Percentiles rank a stretch among this genome's conserved stretches.
These are phyloP conservation scores for Nymphalis polychloros DNA, from an alignment of 2,888 invertebrate species.

Conservation along the genomic window DNA sequence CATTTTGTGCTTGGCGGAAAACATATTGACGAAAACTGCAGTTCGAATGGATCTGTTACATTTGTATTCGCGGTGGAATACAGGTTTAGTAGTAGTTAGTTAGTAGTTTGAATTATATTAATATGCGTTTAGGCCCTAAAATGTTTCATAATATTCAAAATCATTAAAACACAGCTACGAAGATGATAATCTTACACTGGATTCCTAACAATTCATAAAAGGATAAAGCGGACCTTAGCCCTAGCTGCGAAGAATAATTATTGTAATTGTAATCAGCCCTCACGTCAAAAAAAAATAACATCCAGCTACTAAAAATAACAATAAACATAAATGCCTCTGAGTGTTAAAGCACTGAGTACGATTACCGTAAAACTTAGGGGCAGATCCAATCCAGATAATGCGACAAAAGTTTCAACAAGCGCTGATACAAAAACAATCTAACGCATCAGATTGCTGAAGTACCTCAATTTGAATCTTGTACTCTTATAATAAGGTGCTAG, in stretches of 20 bases:
- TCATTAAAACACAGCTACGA: neutral
- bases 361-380: slow-evolving; percentile 71
- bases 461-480: slow-evolving; percentile 33
- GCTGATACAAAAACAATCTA: slow-evolving; percentile 36
- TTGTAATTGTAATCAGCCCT: slow-evolving; percentile 38
- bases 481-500: slow-evolving; percentile 13
- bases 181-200: slow-evolving; percentile 20
- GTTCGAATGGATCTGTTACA: too few species aligned
- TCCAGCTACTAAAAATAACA: slow-evolving; percentile 49
- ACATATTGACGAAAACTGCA: too few species aligned
- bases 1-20: too few species aligned
- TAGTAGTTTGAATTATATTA: too few species aligned
- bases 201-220: slow-evolving; percentile 26
- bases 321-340: slow-evolving; percentile 56
- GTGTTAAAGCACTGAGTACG: slow-evolving; percentile 53
- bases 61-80: too few species aligned
- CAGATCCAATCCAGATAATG: slow-evolving; percentile 67
- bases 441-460: slow-evolving; percentile 20
- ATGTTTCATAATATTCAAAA: neutral
- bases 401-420: slow-evolving; percentile 67
- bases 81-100: too few species aligned
- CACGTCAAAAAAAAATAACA: slow-evolving; percentile 40
- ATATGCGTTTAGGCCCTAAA: too few species aligned
- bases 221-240: slow-evolving; percentile 34
- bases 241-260: slow-evolving; percentile 32